Evolutionary conservation across 2,113 vertebrate genomes (phyloP).

Genomic region (Cariama cristata): DNA sequence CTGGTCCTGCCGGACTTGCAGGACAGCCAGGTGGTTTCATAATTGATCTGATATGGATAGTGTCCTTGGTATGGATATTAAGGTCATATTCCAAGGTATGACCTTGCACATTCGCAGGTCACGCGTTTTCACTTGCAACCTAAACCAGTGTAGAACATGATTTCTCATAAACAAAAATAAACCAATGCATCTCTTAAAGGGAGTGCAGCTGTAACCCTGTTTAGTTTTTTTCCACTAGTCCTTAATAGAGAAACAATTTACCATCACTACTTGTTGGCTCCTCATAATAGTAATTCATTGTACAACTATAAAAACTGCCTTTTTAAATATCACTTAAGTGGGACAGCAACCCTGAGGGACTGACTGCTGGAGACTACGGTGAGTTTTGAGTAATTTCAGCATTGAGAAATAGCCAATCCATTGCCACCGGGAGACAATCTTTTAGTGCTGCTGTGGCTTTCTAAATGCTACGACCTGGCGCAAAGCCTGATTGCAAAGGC

Average conservation of each 20-base stretch:
- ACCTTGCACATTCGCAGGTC: background rate
- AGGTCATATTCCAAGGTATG: too few relatives aligned
- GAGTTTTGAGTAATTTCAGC: background rate
- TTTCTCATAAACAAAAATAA: background rate
- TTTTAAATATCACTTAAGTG: slow-evolving; percentile 1
- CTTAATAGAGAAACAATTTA: background rate
- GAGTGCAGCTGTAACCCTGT: background rate
- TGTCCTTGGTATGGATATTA: background rate
- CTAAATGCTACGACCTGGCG: background rate
- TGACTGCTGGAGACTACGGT: background rate
- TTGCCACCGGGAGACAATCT: background rate
- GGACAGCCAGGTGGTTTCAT: background rate
- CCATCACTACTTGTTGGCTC: background rate
- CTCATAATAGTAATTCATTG: background rate
- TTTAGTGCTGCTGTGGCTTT: background rate
- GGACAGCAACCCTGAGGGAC: background rate
- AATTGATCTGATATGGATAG: background rate
- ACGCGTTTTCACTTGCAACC: background rate
- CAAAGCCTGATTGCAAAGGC: background rate
- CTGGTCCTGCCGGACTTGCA: background rate
- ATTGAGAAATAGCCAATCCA: background rate
- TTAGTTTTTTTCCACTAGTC: background rate
- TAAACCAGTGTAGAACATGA: background rate
- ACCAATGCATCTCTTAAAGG: background rate
- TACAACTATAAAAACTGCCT: background rate